Evolutionary conservation across 2,113 vertebrate species (phyloP).

Genomic region (Rutilus rutilus): DNA sequence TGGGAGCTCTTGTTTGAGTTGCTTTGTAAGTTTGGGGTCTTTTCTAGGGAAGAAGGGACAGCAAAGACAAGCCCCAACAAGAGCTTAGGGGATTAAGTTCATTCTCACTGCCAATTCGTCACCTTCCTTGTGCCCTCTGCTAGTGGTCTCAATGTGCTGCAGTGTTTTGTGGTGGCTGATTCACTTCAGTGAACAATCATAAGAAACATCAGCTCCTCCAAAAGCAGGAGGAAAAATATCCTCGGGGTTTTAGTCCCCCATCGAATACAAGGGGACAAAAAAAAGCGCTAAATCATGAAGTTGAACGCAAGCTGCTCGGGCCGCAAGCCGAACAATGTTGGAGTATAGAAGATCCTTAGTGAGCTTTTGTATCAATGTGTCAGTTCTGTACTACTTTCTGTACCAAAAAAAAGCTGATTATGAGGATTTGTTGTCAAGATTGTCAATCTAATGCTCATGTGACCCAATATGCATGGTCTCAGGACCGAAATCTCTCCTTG

Average conservation of each 20-base stretch:
- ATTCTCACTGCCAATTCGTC: constrained; percentile 73
- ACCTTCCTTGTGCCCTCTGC: constrained; percentile 63
- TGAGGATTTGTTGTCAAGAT: constrained; percentile 1
- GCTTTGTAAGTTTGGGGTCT: constrained; percentile 54
- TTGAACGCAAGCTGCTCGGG: constrained; percentile 35
- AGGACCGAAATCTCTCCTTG: no score
- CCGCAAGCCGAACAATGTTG: constrained; percentile 39
- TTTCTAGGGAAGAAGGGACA: constrained; percentile 56
- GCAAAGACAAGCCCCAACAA: constrained; percentile 69
- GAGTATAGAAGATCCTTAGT: constrained; percentile 31
- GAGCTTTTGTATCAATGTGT: constrained; percentile 19
- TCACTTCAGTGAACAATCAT: constrained; percentile 65
- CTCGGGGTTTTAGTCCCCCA: constrained; percentile 57
- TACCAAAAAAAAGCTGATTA: constrained; percentile 5
- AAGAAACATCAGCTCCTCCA: constrained; percentile 56
- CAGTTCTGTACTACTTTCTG: constrained; percentile 22
- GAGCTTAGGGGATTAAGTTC: constrained; percentile 76
- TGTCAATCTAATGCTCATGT: constrained; percentile 2
- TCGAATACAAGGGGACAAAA: constrained; percentile 45
- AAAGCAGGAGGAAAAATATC: constrained; percentile 63
- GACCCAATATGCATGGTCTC: not conserved
- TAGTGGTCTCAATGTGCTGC: constrained; percentile 61
- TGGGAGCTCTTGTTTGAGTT: constrained; percentile 49
- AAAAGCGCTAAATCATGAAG: constrained; percentile 58
- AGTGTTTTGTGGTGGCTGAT: constrained; percentile 64